A percentile compares a stretch with the other conserved stretches of the same genome.
phyloP scores from a whole-genome alignment of 2,888 invertebrate species.

The Agrochola circellaris region DNA sequence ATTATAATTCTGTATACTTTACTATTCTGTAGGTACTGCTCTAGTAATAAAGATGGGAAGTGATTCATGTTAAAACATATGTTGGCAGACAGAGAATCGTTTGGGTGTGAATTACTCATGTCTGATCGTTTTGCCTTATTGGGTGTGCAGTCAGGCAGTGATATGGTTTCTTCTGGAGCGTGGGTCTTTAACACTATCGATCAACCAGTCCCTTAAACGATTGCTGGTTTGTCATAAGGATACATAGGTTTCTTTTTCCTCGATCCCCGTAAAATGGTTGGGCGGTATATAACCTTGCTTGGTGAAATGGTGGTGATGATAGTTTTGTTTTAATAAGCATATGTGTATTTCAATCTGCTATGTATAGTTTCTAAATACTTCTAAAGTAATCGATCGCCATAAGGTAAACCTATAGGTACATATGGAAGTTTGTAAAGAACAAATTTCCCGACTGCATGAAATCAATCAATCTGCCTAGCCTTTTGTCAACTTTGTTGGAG shows the following conservation, averaged over 20 bases:
- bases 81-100: slow-evolving; percentile 34
- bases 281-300: background rate
- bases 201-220: background rate
- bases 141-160: slow-evolving; percentile 22
- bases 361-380: no score
- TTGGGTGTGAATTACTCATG: slow-evolving; percentile 50
- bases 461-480: no score
- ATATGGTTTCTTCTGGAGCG: slow-evolving; percentile 8
- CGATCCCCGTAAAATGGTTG: background rate
- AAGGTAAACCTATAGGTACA: no score
- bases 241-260: background rate
- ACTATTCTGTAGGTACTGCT: background rate
- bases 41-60: slow-evolving; percentile 19
- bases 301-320: background rate
- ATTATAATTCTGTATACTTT: slow-evolving; percentile 1
- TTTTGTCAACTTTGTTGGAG: no score
- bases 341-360: background rate
- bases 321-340: background rate
- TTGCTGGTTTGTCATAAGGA: background rate
- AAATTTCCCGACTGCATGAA: no score
- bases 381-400: no score
- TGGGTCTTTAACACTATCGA: slow-evolving; percentile 10
- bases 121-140: slow-evolving; percentile 42
- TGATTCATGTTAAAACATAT: slow-evolving; percentile 45
- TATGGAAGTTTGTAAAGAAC: no score